Evolutionary conservation across 2,113 vertebrate genomes (phyloP).

Genomic region (Promerops cafer): DNA sequence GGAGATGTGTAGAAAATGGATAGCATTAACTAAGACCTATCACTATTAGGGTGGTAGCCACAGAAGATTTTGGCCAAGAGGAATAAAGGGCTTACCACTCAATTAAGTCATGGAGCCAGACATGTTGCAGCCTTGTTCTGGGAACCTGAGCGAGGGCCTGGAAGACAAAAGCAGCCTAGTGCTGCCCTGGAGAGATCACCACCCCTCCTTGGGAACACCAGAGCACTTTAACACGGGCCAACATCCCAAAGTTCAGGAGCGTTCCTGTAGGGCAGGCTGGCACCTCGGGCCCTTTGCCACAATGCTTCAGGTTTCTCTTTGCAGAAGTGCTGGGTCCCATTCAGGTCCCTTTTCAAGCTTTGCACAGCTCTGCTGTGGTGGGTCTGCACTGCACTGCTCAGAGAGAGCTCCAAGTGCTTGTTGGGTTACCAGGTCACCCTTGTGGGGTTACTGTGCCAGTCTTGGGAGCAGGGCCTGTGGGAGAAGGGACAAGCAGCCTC

Average conservation of each 20-base stretch:
- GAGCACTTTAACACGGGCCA: background rate
- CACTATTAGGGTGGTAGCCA: background rate
- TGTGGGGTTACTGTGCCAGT: background rate
- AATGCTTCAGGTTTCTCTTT: background rate
- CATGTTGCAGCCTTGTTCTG: background rate
- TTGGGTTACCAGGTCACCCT: background rate
- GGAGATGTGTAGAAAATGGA: background rate
- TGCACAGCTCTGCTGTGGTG: background rate
- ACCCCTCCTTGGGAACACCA: background rate
- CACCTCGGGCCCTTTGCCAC: background rate
- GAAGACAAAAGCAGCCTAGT: background rate
- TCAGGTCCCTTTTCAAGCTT: background rate
- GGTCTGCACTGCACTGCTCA: background rate
- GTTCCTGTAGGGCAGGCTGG: background rate
- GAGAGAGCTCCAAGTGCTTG: background rate
- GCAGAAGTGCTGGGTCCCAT: background rate
- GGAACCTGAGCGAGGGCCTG: background rate
- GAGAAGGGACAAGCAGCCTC: background rate
- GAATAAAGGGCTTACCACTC: constrained; percentile 1
- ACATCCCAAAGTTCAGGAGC: background rate
- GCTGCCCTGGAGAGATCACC: background rate
- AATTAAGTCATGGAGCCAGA: background rate
- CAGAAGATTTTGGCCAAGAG: background rate
- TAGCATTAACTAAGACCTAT: background rate
- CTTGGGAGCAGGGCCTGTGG: background rate